These are phyloP conservation scores for Sorex fumeus DNA, from an alignment of 2,113 vertebrate species.

Conservation along the genomic window DNA sequence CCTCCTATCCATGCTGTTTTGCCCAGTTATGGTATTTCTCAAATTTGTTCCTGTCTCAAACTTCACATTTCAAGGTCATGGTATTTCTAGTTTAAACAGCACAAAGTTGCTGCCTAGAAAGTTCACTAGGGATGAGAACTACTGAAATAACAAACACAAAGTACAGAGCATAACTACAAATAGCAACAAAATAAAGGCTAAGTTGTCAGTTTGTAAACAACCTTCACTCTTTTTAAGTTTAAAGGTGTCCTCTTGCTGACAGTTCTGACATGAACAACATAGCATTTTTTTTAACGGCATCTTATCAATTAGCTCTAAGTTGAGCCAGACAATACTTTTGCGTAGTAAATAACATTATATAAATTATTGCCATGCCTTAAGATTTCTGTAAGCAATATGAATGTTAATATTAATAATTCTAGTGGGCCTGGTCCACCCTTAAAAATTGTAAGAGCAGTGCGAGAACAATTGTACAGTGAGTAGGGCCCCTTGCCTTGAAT, in stretches of 20 bases:
- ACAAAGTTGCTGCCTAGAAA: slow-evolving; percentile 11
- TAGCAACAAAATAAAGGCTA: slow-evolving; percentile 39
- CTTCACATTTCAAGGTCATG: background rate
- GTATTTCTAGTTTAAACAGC: slow-evolving; percentile 24
- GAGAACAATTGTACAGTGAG: too few relatives aligned
- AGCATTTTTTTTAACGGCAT: slow-evolving; percentile 32
- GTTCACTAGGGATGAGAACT: background rate
- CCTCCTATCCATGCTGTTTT: background rate
- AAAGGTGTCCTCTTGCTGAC: background rate
- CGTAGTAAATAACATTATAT: background rate
- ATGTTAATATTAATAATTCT: slow-evolving; percentile 45
- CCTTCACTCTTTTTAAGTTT: background rate
- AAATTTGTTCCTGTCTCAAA: slow-evolving; percentile 44
- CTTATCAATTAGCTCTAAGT: background rate
- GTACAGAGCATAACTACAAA: background rate
- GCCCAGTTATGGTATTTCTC: background rate
- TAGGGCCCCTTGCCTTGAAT: too few relatives aligned
- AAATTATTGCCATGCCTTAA: slow-evolving; percentile 10
- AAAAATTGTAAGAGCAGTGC: too few relatives aligned
- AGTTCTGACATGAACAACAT: background rate
- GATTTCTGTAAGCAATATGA: slow-evolving; percentile 8
- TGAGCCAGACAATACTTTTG: slow-evolving; percentile 54
- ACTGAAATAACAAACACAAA: slow-evolving; percentile 6
- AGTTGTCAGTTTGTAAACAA: slow-evolving; percentile 1
- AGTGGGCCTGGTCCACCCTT: background rate